Base-by-base conservation (phyloP, 2,888 invertebrate species). In the Andrena chrysosceles region DNA sequence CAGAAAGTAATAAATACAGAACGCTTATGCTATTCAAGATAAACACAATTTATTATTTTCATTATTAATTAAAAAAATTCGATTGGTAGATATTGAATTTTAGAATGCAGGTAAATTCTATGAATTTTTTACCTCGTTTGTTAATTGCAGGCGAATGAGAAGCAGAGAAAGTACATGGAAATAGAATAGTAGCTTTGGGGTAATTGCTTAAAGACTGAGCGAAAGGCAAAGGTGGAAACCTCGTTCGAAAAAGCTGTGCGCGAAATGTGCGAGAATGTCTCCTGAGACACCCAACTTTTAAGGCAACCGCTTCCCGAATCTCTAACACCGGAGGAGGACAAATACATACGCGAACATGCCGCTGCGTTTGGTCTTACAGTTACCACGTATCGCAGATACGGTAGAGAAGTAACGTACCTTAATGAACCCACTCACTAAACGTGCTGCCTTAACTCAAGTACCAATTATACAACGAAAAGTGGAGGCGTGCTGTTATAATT, bases 51-150 rank as follows among this genome's bases (percentile, higher is more conserved):
- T n/a, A n/a, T n/a, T n/a, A n/a, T n/a, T n/a, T n/a, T n/a, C n/a
- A n/a, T n/a, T n/a, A n/a, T n/a, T n/a, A n/a, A n/a, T n/a, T 33
- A 93, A 93, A 2, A 96, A 96, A 94, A 94, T 96, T 49, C 90
- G 95, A 13, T 87, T 94, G 26, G 92, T 96, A 70, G 81, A 83
- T 83, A 63, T 52, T 85, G 91, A 72, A 80, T 83, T 81, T 6
- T n/a, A 26, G 16, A 33, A 59, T 23, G 84, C 95, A 5, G 31
- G 4, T 13, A 1, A 16, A 10, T 59, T 31, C 13, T 6, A 7
- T 33, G 26, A 29, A 35, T 31, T 10, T 26, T 64, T 42, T 29
- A 42, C 31, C 4, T 16, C 13, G 48, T 5, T 26, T 7, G 20
- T 56, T 29, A 33, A 42, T 83, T 86, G 13, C 52, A 93, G 93